A percentile compares a stretch with the other conserved stretches of the same genome.
phyloP scores from a whole-genome alignment of 2,888 invertebrate species.

The Tricholauxania praeusta region DNA sequence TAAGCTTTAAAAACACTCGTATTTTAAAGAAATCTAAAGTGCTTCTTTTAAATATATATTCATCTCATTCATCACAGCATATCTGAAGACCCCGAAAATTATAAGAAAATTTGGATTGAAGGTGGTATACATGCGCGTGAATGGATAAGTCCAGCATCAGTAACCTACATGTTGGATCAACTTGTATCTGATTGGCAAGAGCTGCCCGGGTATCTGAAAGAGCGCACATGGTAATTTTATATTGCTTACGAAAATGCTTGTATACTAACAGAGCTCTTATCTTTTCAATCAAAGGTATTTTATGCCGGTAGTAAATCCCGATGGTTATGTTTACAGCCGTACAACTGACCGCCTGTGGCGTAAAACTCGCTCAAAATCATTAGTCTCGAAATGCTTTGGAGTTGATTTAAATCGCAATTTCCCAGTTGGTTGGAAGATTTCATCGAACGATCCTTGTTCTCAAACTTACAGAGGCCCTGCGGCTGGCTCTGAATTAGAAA shows the following conservation, averaged over 20 bases:
- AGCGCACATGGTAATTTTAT: too few species aligned
- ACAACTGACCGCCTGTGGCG: constrained; percentile 74
- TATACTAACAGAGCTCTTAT: too few species aligned
- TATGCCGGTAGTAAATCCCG: constrained; percentile 81
- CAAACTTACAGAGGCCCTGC: constrained; percentile 76
- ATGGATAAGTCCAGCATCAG: constrained; percentile 78
- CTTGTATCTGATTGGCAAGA: constrained; percentile 69
- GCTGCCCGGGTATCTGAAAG: too few species aligned
- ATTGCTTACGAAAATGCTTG: too few species aligned
- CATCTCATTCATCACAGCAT: too few species aligned
- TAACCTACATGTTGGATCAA: constrained; percentile 74
- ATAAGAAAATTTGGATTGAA: constrained; percentile 64
- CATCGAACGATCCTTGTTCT: constrained; percentile 73
- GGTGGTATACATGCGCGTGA: constrained; percentile 80
- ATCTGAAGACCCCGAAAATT: too few species aligned
- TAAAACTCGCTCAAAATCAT: constrained; percentile 72
- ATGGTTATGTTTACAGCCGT: constrained; percentile 78
- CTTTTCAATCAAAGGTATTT: constrained; percentile 71
- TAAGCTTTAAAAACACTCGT: too few species aligned
- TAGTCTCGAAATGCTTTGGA: constrained; percentile 71
- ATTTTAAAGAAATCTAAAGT: too few species aligned
- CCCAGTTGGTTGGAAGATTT: constrained; percentile 76
- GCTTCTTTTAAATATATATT: too few species aligned
- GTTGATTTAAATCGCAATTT: constrained; percentile 85
- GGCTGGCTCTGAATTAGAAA: constrained; percentile 80